Base-by-base conservation (phyloP, 2,888 invertebrate species). In the Aromia moschata region DNA sequence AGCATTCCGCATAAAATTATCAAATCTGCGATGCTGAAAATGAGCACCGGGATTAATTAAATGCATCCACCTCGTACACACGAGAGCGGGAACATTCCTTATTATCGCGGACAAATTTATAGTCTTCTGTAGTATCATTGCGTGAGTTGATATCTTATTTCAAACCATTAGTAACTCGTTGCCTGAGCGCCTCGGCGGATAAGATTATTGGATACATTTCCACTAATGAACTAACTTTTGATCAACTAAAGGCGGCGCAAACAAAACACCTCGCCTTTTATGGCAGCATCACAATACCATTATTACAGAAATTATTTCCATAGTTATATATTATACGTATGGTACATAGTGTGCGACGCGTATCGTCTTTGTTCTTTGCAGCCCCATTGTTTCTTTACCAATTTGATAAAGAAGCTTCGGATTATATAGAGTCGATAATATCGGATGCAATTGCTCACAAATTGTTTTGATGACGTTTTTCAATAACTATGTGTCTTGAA, bases 71-170 rank as follows among this genome's bases (percentile, higher is more conserved):
- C 41, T 36, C 11, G 61, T 54, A 63, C 51, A n/a, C n/a, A 66
- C 60, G 46, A 63, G 56, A 57, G 58, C 65, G 65, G 65, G 70
- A 70, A 68, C 71, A 73, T 74, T 75, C 74, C 74, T 76, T 73
- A 72, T 76, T 75, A 75, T 69, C 69, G 63, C 74, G 68, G 74
- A 76, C 75, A 74, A 78, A 79, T 79, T 78, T 78, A 78, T 77
- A 68, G 74, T 65, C 70, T 67, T 74, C 61, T 69, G 64, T 65
- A 73, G 75, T 79, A 79, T 79, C 79, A 79, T 79, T 80, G 80
- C 80, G 79, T 80, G 80, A 73, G 75, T 75, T 78, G 79, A 80
- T 80, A 80, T 80, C 80, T 80, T 80, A 80, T 80, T 80, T 80
- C 80, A 80, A 74, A 70, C 78, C 79, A 80, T 80, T 80, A 79